Base-by-base conservation (phyloP, 2,113 vertebrate species). In the Vidua macroura region DNA sequence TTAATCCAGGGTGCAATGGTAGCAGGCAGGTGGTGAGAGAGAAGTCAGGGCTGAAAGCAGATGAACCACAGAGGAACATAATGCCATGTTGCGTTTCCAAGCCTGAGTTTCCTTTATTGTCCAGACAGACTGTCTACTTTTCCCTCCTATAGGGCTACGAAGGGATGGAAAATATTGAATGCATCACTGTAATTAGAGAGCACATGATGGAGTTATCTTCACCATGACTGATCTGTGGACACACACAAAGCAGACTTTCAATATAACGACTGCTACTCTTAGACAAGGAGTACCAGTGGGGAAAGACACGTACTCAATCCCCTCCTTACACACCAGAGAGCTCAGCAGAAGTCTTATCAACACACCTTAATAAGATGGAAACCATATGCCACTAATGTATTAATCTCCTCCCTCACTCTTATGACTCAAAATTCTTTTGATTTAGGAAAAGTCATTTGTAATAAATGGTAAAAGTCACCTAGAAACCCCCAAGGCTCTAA, bases 111-210 rank as follows among this genome's bases (percentile, higher is more conserved):
- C 27, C 35, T 55, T 91, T 62, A 59, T 31, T n/a, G 14, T 83
- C 30, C 48, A 84, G 77, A 66, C 5, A 86, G 41, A 53, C 37
- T 66, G 59, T 55, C 60, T 81, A 39, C 52, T n/a, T 84, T 72
- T 15, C 39, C 52, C 18, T 74, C 35, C 75, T 87, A 48, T 1
- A 17, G 33, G 21, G 53, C 82, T 79, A 78, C 0, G 1, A 78
- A 83, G 46, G 59, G 51, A 95, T 74, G 73, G 73, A 95, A 95
- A 95, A 77, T 43, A 91, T 21, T 88, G 64, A 88, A 88, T 35
- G 52, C 35, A 83, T 8, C 37, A 12, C 63, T 83, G 48, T 58
- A 74, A 88, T 92, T 59, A 88, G 23, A 86, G 18, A 95, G 55
- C 60, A 86, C 6, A 14, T 83, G 68, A 92, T 37, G 22, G 51